Conservation (phyloP, 2,797 vertebrate genomes). For the Botia almorhae region DNA sequence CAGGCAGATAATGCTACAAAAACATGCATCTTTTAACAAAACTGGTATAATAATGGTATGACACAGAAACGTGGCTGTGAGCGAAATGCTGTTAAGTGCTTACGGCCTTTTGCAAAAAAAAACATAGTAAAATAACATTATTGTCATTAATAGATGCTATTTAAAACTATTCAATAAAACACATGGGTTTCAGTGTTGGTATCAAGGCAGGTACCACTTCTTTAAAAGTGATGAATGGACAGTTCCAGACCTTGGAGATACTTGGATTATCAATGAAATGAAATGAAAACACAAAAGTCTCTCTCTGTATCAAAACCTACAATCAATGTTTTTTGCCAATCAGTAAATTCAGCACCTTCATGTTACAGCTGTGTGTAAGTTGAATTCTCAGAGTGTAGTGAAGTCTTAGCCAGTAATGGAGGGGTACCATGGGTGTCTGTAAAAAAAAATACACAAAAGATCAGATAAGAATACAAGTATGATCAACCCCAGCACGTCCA, state of each 20-base stretch:
- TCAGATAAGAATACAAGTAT: neutral
- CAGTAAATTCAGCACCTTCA: constrained; percentile 3
- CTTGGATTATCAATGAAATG: neutral
- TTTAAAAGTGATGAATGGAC: neutral
- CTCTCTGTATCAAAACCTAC: neutral
- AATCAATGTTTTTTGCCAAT: neutral
- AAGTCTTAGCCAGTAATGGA: constrained; percentile 38
- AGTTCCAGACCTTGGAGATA: neutral
- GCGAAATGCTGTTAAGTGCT: neutral
- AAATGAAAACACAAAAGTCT: neutral
- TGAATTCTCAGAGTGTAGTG: constrained; percentile 40
- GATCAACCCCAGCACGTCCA: neutral
- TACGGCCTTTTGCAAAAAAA: neutral
- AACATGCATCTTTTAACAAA: neutral
- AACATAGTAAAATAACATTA: neutral
- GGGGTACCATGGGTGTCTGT: constrained; percentile 41
- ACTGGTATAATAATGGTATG: neutral
- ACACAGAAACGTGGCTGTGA: no score
- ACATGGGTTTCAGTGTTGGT: neutral
- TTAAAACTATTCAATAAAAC: neutral
- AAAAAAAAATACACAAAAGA: constrained; percentile 23
- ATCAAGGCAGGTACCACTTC: no score
- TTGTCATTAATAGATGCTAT: neutral
- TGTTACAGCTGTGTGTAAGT: constrained; percentile 55
- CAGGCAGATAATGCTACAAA: neutral